Conservation (phyloP, 1,140 invertebrate genomes). For the Planococcus citri region DNA sequence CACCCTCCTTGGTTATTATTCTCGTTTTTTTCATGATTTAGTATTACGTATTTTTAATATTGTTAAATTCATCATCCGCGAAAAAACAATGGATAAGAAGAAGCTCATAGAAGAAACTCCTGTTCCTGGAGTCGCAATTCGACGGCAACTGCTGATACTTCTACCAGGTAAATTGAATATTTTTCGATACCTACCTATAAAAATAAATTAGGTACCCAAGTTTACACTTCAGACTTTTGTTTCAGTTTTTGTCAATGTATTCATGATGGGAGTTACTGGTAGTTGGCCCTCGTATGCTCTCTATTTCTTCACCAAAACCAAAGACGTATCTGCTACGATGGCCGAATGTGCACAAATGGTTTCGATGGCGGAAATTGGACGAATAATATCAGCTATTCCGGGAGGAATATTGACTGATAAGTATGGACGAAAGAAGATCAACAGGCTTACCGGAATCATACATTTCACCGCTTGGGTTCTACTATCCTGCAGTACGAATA, state of each 20-base stretch:
- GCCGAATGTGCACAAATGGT: background rate
- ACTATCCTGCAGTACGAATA: background rate
- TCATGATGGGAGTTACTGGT: background rate
- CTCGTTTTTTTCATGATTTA: no score
- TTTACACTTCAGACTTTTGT: background rate
- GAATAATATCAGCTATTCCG: background rate
- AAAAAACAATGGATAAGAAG: background rate
- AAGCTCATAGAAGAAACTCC: background rate
- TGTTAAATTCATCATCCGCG: no score
- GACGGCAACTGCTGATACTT: background rate
- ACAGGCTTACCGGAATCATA: background rate
- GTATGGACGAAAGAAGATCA: constrained; percentile 7
- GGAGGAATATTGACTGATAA: constrained; percentile 1
- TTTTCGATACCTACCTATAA: no score
- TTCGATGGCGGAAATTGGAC: background rate
- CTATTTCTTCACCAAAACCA: background rate
- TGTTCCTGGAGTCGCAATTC: background rate
- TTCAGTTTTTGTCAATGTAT: background rate
- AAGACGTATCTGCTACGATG: background rate
- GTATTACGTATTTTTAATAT: no score
- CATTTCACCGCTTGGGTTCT: background rate
- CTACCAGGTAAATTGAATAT: background rate
- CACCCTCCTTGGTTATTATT: no score
- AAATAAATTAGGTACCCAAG: no score
- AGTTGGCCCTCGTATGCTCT: background rate